Evolutionary conservation across 37 sponge, comb jelly and placozoan genomes (phyloP).

Genomic region (Petrosia ficiformis): DNA sequence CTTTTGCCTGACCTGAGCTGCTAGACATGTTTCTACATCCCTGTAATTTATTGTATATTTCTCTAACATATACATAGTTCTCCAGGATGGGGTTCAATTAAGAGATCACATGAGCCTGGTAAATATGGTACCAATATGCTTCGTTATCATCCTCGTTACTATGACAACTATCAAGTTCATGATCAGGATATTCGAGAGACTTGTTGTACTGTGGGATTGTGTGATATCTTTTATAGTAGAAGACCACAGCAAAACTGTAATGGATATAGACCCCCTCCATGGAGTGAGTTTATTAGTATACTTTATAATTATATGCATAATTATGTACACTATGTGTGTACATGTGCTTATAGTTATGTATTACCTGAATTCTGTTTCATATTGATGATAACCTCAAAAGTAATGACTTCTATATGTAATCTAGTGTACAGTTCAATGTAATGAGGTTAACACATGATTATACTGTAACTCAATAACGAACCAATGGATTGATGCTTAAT

Average conservation of each 20-base stretch:
- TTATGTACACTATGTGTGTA: too few species aligned
- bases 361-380: too few species aligned
- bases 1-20: too few species aligned
- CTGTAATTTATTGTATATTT: not conserved
- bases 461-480: too few species aligned
- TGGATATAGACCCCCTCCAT: slow-evolving; percentile 21
- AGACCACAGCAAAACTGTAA: slow-evolving; percentile 41
- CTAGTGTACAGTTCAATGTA: too few species aligned
- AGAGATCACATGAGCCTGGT: not conserved
- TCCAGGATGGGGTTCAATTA: not conserved
- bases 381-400: too few species aligned
- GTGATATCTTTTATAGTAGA: slow-evolving; percentile 26
- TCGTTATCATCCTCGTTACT: slow-evolving; percentile 1
- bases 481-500: too few species aligned
- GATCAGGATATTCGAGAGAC: slow-evolving; percentile 18
- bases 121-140: not conserved
- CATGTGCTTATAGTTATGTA: too few species aligned
- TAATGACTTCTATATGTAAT: too few species aligned
- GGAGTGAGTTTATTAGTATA: slow-evolving; percentile 18
- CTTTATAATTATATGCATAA: too few species aligned
- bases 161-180: not conserved
- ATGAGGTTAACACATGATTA: too few species aligned
- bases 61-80: not conserved
- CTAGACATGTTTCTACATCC: too few species aligned
- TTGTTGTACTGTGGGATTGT: slow-evolving; percentile 43